A percentile compares a stretch with the other conserved stretches of the same genome.
Conservation (phyloP, 2,113 vertebrate genomes). For the Arizona elegans region DNA sequence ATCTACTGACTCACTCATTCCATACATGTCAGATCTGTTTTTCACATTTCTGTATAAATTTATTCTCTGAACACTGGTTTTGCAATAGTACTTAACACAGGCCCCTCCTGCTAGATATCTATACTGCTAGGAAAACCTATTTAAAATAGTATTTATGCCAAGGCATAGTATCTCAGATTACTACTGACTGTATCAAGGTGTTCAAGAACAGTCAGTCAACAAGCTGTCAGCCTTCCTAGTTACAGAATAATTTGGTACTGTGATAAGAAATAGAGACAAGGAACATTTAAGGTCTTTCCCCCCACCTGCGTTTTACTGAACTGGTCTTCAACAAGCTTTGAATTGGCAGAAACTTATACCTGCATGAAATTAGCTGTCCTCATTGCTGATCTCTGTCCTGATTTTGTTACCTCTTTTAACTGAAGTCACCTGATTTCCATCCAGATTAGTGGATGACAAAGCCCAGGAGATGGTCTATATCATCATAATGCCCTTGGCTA, state of each 20-base stretch:
- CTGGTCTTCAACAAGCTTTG: not conserved
- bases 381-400: not conserved
- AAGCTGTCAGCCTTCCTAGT: not conserved
- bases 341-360: not conserved
- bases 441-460: not conserved
- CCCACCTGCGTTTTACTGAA: not conserved
- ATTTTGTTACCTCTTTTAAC: not conserved
- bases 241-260: not conserved
- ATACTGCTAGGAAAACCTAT: slow-evolving; percentile 2
- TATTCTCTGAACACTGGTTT: slow-evolving; percentile 34
- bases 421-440: not conserved
- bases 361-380: not conserved
- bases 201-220: slow-evolving; percentile 2
- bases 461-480: not conserved
- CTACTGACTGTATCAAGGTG: rapidly evolving
- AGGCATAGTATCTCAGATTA: slow-evolving; percentile 9
- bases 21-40: slow-evolving; percentile 25
- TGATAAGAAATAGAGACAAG: not conserved
- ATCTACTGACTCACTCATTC: slow-evolving; percentile 32
- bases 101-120: not conserved
- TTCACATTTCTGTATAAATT: slow-evolving; percentile 33
- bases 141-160: not conserved
- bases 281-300: not conserved
- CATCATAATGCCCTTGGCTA: not conserved
- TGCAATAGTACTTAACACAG: not conserved